Base-by-base conservation (phyloP, 1,140 invertebrate genomes). In the Chironomus tepperi region DNA sequence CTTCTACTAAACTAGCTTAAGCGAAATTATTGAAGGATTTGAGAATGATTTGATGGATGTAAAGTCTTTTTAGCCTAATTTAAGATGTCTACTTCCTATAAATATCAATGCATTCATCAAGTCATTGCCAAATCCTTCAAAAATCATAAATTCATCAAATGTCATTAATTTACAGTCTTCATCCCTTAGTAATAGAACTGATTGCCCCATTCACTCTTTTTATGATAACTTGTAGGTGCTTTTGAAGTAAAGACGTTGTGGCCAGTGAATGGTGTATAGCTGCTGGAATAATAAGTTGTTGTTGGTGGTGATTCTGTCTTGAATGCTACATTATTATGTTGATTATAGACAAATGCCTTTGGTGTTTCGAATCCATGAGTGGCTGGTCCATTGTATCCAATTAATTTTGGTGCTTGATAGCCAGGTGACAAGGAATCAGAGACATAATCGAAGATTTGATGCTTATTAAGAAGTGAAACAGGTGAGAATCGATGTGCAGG, bases 341-440 rank as follows among this genome's bases (percentile, higher is more conserved):
- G 80, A 74, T 81, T 82, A 76, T 80, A 82, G 0, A 81, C 77
- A 74, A 78, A 82, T 0, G 81, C 80, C 74, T 81, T 82, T 72
- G 81, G 79, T 9, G 65, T 64, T 73, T 19, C 18, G 8, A 70
- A 70, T 10, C 9, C 18, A 18, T 70, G 16, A 21, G 65, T 9
- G 3, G 19, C 10, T 70, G 65, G n/a, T 19, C 19, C 65, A 19
- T 0, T 18, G 19, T 18, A 70, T 18, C 65, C 16, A 21, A 70
- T 6, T 19, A 21, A 19, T 18, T 70, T 19, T 7, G 19, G 65
- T 70, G 16, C 7, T 70, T 18, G 65, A 16, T 70, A 70, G 18
- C 65, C 65, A 19, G 65, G 8, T 19, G 65, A 70, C n/a, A 57
- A 15, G 5, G 47, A 8, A 15, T 57, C 47, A 5, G 47, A 12